Evolutionary conservation across 92 coral and sea anemone species (phyloP).

Genomic region (Heliopora coerulea): DNA sequence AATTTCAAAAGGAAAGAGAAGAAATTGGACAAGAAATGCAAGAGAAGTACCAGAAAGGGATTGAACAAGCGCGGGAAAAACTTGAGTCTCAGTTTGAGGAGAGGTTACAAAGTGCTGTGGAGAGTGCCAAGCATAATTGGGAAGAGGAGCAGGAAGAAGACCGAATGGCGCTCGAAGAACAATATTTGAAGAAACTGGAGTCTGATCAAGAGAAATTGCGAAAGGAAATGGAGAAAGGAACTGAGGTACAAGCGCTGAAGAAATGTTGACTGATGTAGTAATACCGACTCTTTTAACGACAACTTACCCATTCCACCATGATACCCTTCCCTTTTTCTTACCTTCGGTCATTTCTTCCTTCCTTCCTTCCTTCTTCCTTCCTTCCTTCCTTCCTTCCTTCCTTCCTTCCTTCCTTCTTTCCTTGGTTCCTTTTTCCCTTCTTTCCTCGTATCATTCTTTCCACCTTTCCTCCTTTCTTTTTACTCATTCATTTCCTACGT

Average conservation of each 20-base stretch:
- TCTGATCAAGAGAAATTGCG: constrained; percentile 19
- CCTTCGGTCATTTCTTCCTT: no score
- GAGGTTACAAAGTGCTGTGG: constrained; percentile 64
- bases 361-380: no score
- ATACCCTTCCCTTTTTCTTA: no score
- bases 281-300: no score
- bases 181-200: constrained; percentile 20
- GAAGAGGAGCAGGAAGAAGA: constrained; percentile 87
- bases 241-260: constrained; percentile 16
- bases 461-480: no score
- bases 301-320: no score
- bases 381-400: no score
- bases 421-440: no score
- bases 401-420: no score
- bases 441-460: no score
- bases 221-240: constrained; percentile 4
- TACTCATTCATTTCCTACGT: no score
- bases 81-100: constrained; percentile 66
- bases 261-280: no score
- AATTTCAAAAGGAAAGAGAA: constrained; percentile 52
- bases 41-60: constrained; percentile 47
- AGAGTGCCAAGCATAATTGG: constrained; percentile 79
- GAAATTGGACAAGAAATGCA: constrained; percentile 57
- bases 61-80: constrained; percentile 58
- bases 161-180: constrained; percentile 50